Base-by-base conservation (phyloP, 2,113 vertebrate genomes). In the Hiodon alosoides region DNA sequence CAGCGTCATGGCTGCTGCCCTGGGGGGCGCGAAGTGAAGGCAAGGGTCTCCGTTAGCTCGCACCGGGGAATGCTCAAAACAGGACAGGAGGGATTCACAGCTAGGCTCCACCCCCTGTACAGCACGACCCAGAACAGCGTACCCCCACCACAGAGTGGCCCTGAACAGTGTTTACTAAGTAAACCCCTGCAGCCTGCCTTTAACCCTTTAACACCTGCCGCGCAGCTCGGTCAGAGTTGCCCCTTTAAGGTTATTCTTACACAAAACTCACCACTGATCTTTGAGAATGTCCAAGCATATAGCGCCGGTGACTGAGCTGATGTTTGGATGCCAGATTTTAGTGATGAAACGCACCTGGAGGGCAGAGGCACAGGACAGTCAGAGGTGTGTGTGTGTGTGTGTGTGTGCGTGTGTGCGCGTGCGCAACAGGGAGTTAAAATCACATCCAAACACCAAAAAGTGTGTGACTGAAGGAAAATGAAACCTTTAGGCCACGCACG, bases 311-410 rank as follows among this genome's bases (percentile, higher is more conserved):
- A 99, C 97, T 74, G 97, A 99, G 89, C 97, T 98, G 92, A 98
- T 99, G 89, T 99, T 99, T 87, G 97, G 97, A 94, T 99, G 97
- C 97, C 97, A 99, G 90, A 99, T 99, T 91, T 98, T 98, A 75
- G 96, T 97, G 86, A 98, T 98, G 93, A 99, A 99, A 82, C 97
- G 95, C 90, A 98, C 96, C 97, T 99, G 87, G 77, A 90, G 89
- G n/a, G 89, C 65, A 75, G n/a, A 55, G 76, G 52, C 47, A 71
- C 2, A 11, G 59, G 17, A 50, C 50, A 58, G 75, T 67, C 0
- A 74, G 58, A 17, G 7, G 16, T 3, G 17, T 0, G 4, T 5
- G 2, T 11, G 16, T 31, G 55, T 7, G 5, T 11, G 58, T 9
- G 58, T 59, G 31, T 54, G 31, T 6, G 4, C 9, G 5, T 11